Percentiles rank a stretch among this genome's conserved stretches.
These are phyloP conservation scores for Bryconaethiops microstoma DNA, from an alignment of 2,797 vertebrate genomes.

Conservation along the genomic window DNA sequence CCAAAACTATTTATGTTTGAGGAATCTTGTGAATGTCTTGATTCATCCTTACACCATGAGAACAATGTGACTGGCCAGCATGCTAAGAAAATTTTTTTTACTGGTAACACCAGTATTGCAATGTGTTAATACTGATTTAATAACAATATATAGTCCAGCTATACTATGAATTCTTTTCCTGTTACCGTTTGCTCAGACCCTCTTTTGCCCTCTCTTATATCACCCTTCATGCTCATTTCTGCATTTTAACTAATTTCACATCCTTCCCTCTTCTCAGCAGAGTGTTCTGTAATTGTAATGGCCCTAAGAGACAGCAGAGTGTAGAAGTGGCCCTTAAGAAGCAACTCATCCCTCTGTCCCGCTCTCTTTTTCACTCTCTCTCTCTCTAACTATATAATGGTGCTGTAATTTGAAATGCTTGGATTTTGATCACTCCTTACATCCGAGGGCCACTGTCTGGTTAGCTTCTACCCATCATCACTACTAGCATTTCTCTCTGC, in stretches of 20 bases:
- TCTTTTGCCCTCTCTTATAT: conserved; percentile 14
- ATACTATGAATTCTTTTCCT: not conserved
- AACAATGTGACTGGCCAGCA: too few species aligned
- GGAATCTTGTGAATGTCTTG: too few species aligned
- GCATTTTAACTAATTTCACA: not conserved
- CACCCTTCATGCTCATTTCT: conserved; percentile 20
- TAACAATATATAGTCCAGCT: not conserved
- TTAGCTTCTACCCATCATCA: conserved; percentile 35
- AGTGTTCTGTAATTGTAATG: conserved; percentile 29
- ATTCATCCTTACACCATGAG: too few species aligned
- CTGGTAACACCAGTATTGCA: too few species aligned
- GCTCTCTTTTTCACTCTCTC: conserved; percentile 24
- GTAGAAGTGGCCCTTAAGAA: conserved; percentile 63
- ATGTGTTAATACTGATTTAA: not conserved
- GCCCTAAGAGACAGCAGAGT: conserved; percentile 52
- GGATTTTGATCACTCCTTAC: conserved; percentile 65
- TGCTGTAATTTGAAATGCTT: conserved; percentile 61
- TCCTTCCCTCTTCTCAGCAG: not conserved
- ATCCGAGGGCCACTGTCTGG: conserved; percentile 13
- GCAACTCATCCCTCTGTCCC: conserved; percentile 46
- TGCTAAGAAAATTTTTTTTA: too few species aligned
- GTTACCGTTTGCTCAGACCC: not conserved
- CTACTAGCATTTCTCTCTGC: not conserved
- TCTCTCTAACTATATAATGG: conserved; percentile 68
- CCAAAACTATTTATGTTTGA: too few species aligned